These are phyloP conservation scores for Pipistrellus kuhlii DNA, from an alignment of 2,797 vertebrate species.

Conservation along the genomic window DNA sequence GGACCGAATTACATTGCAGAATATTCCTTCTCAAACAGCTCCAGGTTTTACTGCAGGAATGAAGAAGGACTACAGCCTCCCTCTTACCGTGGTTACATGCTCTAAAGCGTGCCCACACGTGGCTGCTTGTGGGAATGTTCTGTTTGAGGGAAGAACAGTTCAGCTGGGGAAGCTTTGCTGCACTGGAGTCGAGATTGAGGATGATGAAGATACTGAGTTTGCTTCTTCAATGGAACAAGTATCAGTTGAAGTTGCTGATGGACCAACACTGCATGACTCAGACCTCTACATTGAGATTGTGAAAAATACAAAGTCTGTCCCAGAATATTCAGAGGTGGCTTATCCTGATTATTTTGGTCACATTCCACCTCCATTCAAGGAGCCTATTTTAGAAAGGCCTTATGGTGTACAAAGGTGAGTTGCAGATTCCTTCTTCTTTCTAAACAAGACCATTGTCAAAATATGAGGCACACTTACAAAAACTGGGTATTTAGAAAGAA, in stretches of 20 bases:
- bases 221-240: constrained; percentile 89
- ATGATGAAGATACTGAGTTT: constrained; percentile 90
- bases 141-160: constrained; percentile 88
- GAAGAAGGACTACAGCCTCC: constrained; percentile 81
- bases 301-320: constrained; percentile 94
- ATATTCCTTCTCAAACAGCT: constrained; percentile 81
- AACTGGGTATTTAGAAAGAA: constrained; percentile 43
- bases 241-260: constrained; percentile 90
- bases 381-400: constrained; percentile 95
- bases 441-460: not conserved
- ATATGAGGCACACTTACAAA: not conserved
- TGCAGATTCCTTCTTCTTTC: not conserved
- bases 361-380: constrained; percentile 93
- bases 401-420: constrained; percentile 98
- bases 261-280: constrained; percentile 94
- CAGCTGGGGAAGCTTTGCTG: constrained; percentile 90
- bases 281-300: constrained; percentile 97
- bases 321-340: constrained; percentile 95
- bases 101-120: constrained; percentile 83
- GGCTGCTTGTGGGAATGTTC: constrained; percentile 85
- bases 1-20: constrained; percentile 90
- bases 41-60: constrained; percentile 60
- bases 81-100: constrained; percentile 79
- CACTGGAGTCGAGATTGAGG: constrained; percentile 91
- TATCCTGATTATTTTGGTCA: constrained; percentile 99